Evolutionary conservation across 1,140 invertebrate species (phyloP).

Genomic region (Ips nitidus): DNA sequence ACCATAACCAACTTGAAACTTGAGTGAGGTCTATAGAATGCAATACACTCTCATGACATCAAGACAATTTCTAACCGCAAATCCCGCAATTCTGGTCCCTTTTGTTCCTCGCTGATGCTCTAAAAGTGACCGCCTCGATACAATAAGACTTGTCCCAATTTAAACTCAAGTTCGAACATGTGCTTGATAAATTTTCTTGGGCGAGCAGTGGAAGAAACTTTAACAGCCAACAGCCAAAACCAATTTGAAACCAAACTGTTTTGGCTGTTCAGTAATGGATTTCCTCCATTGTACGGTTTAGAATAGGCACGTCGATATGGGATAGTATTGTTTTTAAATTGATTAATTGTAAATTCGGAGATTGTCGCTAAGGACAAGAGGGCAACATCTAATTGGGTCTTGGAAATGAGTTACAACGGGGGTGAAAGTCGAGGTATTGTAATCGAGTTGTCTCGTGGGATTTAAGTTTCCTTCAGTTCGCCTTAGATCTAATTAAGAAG

Average conservation of each 20-base stretch:
- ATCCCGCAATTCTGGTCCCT: conserved; percentile 14
- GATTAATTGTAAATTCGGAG: conserved; percentile 30
- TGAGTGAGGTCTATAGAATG: conserved; percentile 19
- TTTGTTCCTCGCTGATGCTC: conserved; percentile 25
- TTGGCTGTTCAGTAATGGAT: neutral
- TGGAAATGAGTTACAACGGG: conserved; percentile 18
- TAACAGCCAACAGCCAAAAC: neutral
- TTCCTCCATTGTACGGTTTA: neutral
- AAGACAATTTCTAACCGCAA: conserved; percentile 28
- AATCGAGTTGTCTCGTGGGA: conserved; percentile 28
- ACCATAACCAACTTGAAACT: conserved; percentile 14
- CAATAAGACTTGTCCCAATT: conserved; percentile 30
- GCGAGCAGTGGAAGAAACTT: neutral
- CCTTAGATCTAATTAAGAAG: too few species aligned
- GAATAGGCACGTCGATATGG: conserved; percentile 10
- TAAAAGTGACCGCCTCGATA: conserved; percentile 31
- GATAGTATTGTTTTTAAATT: conserved; percentile 29
- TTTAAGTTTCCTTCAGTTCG: conserved; percentile 4
- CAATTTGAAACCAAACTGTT: neutral
- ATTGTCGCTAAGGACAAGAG: conserved; percentile 24
- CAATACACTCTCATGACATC: conserved; percentile 16
- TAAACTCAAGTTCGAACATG: conserved; percentile 16
- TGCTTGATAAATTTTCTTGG: conserved; percentile 26
- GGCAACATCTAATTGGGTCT: conserved; percentile 28
- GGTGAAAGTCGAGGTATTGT: conserved; percentile 21